Evolutionary conservation across 1,140 invertebrate genomes (phyloP), one percentile per base, ranked within the genome.

Genomic region (Orius insidiosus): DNA sequence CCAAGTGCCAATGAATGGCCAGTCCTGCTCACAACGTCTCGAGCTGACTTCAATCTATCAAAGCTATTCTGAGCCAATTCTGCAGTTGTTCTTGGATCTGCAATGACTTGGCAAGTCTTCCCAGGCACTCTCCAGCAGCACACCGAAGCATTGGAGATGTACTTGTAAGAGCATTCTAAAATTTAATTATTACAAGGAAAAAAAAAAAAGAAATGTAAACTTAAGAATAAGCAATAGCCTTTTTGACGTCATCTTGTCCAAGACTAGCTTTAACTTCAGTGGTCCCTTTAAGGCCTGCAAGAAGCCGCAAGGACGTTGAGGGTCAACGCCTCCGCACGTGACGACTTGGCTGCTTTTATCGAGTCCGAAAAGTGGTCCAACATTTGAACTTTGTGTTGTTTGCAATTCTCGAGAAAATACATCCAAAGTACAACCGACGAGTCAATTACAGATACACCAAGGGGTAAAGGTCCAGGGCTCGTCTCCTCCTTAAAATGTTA

Each of bases 381-480:
- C 80, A 98, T 94, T 68, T 98, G 92, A 33, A 94, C 66, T 50
- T 90, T 62, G 65, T 98, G 93, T 97, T 98, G 57, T 90, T 86
- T 2, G 88, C 84, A 5, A 97, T 88, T 44, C 84, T 74, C 1
- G 89, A 84, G 60, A 97, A 98, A 36, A 98, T 82, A 55, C 83
- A 74, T 13, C 92, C 93, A 68, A 96, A 98, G 66, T 3, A 75
- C 70, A 0, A 98, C 88, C 1, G 93, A 85, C 52, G 85, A 77
- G 63, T 99, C 93, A 46, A 99, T 94, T 5, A 97, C 90, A 14
- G 90, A 85, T 7, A 97, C 89, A n/a, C 92, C 89, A 3, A 97
- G 65, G 0, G 94, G 94, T 43, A 95, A 68, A 5, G 94, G 92
- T 40, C 87, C 87, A 0, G 85, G 82, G 14, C 3, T 36, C 35